Base-by-base conservation (phyloP, 2,113 vertebrate genomes). In the Bucco capensis region DNA sequence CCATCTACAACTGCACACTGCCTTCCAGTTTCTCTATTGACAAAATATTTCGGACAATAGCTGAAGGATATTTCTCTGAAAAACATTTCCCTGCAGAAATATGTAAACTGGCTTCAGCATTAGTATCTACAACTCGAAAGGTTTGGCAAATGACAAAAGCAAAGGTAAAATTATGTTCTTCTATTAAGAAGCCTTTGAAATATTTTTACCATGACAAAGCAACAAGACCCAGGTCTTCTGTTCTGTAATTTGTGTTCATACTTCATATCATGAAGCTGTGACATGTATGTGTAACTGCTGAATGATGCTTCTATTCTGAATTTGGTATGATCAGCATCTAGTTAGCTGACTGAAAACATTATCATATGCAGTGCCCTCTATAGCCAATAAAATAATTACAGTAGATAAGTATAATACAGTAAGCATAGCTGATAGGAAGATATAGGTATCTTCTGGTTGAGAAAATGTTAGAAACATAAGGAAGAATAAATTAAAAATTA, bases 21-120 rank as follows among this genome's bases (percentile, higher is more conserved):
- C 98, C 98, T 78, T 98, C 98, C 92, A 97, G 97, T 94, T 97
- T 97, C 49, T 98, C 98, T 83, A 97, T 98, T 42, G 98, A 98
- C 82, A 98, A 97, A 86, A 97, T 98, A 92, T 98, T 98, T 77
- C 71, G 82, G 73, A 98, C 98, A 21, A 89, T 98, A 92, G 97
- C 98, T 77, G 96, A 93, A 83, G 98, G 98, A 11, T 97, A 98
- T 93, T 98, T 98, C 95, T 98, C 98, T 93, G 94, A 96, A 7
- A 96, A 98, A 35, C 95, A 94, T 42, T 98, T 98, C 70, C 40
- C 96, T 1, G 5, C 75, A 9, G 97, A 70, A 54, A 93, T 98
- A 50, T 97, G 98, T 72, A 58, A 89, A 19, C 92, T 98, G 56
- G 98, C 98, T 22, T 84, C 97, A 1, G 86, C 96, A 51, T 94